These are phyloP conservation scores for Enteromius thamalakanensis DNA, from an alignment of 2,797 vertebrate genomes.

Conservation along the genomic window DNA sequence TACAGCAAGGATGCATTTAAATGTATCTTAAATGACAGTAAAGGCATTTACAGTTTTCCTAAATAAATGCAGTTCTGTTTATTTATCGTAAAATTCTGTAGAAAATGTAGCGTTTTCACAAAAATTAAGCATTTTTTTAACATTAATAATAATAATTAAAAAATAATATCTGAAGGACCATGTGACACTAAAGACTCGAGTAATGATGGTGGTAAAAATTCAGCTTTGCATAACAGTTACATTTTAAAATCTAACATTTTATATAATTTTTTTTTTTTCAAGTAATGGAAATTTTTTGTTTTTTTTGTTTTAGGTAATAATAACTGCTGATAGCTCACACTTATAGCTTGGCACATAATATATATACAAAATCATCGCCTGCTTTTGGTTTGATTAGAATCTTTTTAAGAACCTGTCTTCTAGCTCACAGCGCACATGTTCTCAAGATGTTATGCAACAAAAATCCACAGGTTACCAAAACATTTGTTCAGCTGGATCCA, in stretches of 20 bases:
- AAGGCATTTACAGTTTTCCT: not conserved
- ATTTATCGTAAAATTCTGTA: not conserved
- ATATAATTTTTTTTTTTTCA: not conserved
- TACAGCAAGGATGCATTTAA: not conserved
- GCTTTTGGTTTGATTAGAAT: not conserved
- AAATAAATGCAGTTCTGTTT: not conserved
- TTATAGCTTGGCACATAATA: too few species aligned
- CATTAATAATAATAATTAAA: not conserved
- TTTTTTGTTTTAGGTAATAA: not conserved
- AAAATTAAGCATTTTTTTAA: not conserved
- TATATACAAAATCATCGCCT: not conserved
- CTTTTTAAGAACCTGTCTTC: not conserved
- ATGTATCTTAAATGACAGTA: not conserved
- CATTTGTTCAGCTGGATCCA: not conserved
- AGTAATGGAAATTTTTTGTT: not conserved
- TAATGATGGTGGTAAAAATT: not conserved
- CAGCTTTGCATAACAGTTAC: not conserved
- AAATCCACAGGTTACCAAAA: conserved; percentile 9
- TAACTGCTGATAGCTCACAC: not conserved
- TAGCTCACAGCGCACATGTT: conserved; percentile 2
- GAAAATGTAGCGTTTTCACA: not conserved
- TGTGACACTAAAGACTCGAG: not conserved
- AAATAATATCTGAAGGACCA: not conserved
- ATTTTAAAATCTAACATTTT: too few species aligned
- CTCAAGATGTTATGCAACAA: conserved; percentile 13